Evolutionary conservation across 2,888 invertebrate genomes (phyloP).

Genomic region (Octonoba sinensis): DNA sequence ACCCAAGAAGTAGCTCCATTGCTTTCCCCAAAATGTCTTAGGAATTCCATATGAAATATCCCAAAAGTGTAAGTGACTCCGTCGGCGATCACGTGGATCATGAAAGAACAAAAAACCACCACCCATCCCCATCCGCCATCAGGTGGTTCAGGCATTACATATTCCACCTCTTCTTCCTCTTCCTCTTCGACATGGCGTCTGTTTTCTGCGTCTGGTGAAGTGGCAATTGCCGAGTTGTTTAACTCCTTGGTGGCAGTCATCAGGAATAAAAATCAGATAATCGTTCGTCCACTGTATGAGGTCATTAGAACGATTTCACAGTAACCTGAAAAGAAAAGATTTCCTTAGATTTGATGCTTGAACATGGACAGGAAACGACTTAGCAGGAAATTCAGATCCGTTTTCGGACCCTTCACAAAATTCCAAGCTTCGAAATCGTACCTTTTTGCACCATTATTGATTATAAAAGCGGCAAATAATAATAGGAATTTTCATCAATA

Average conservation of each 20-base stretch:
- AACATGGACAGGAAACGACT: too few species aligned
- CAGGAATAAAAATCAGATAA: neutral
- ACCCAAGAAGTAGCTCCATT: constrained; percentile 92
- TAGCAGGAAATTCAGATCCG: too few species aligned
- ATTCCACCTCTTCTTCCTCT: constrained; percentile 42
- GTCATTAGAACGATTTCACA: neutral
- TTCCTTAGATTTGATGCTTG: neutral
- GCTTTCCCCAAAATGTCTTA: constrained; percentile 85
- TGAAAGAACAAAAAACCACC: constrained; percentile 93
- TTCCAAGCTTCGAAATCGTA: too few species aligned
- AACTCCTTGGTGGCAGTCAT: constrained; percentile 45
- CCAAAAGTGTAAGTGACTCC: constrained; percentile 99
- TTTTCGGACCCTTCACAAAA: too few species aligned
- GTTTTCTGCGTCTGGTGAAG: neutral
- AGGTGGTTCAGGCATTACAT: constrained; percentile 72
- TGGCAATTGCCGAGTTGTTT: neutral
- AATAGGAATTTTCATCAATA: too few species aligned
- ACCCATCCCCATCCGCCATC: constrained; percentile 97
- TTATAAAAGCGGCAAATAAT: too few species aligned
- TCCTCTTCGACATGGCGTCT: constrained; percentile 18
- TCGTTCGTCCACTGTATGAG: neutral
- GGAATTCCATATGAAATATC: constrained; percentile 88
- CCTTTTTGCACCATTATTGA: too few species aligned
- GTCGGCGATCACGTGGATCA: constrained; percentile 93
- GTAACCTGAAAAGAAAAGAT: constrained; percentile 8